Evolutionary conservation across 2,888 invertebrate genomes (phyloP).

Genomic region (Copidosoma aretas): DNA sequence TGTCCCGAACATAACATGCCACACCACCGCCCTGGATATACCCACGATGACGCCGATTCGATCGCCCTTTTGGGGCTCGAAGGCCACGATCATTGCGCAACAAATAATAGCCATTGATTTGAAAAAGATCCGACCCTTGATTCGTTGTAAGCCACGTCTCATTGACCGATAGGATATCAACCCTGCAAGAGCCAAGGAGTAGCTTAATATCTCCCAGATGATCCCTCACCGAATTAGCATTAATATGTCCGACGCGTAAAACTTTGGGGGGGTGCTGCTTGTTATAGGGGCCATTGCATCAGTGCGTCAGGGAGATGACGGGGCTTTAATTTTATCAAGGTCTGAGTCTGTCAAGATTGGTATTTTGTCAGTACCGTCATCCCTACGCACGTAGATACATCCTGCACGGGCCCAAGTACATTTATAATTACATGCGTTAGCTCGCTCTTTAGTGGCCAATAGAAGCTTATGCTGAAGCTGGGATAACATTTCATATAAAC

Average conservation of each 20-base stretch:
- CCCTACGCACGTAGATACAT: neutral
- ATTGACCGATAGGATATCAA: neutral
- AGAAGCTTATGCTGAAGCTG: neutral
- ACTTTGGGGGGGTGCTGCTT: too few species aligned
- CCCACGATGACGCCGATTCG: too few species aligned
- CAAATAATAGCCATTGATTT: neutral
- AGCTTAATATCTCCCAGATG: neutral
- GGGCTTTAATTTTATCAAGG: neutral
- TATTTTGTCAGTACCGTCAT: neutral
- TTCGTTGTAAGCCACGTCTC: constrained; percentile 4
- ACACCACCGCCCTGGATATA: constrained; percentile 4
- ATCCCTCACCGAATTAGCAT: neutral
- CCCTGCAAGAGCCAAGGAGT: too few species aligned
- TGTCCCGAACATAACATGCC: neutral
- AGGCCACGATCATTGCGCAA: constrained; percentile 1
- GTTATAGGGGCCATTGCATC: neutral
- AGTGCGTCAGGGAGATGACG: neutral
- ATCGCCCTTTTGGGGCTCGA: neutral
- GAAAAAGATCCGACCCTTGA: neutral
- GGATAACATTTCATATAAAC: neutral
- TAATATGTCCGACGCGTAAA: neutral
- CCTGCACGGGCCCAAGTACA: neutral
- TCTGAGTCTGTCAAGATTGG: too few species aligned
- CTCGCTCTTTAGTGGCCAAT: neutral
- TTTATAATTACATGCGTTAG: neutral